Evolutionary conservation across 2,888 invertebrate genomes (phyloP).

Genomic region (Cheilosia vernalis): DNA sequence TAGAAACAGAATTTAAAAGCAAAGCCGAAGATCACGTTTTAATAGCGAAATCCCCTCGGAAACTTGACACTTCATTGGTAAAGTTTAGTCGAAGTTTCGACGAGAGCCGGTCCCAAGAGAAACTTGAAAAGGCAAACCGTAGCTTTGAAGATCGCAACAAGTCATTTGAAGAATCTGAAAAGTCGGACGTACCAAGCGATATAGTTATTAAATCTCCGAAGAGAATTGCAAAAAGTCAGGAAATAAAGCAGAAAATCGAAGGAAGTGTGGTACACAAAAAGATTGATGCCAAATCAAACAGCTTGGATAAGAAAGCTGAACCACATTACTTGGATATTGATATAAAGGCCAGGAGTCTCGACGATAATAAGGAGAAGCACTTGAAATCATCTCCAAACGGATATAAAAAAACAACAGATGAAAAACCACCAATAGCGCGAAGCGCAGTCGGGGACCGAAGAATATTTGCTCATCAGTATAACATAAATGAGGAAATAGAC

Average conservation of each 20-base stretch:
- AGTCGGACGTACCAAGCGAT: constrained; percentile 84
- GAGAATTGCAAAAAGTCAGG: constrained; percentile 86
- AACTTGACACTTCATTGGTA: constrained; percentile 86
- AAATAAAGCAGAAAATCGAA: constrained; percentile 87
- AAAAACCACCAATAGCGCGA: constrained; percentile 80
- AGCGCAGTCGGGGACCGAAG: constrained; percentile 81
- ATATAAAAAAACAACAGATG: constrained; percentile 83
- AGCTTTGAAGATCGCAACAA: constrained; percentile 87
- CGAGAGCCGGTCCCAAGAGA: constrained; percentile 85
- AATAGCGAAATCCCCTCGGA: constrained; percentile 90
- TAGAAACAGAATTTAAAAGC: constrained; percentile 89
- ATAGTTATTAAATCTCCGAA: constrained; percentile 86
- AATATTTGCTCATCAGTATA: constrained; percentile 82
- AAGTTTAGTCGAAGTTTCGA: constrained; percentile 87
- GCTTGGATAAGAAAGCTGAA: constrained; percentile 87
- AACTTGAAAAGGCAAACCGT: constrained; percentile 86
- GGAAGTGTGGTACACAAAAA: constrained; percentile 87
- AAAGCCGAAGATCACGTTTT: constrained; percentile 90
- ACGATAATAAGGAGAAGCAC: constrained; percentile 86
- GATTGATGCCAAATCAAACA: constrained; percentile 87
- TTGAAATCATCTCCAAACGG: constrained; percentile 78
- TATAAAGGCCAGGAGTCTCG: constrained; percentile 88
- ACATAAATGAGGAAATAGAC: constrained; percentile 84
- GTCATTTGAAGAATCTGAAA: constrained; percentile 86
- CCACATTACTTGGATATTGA: constrained; percentile 86